Base-by-base conservation (phyloP, 2,113 vertebrate species). In the Taurulus bubalis region DNA sequence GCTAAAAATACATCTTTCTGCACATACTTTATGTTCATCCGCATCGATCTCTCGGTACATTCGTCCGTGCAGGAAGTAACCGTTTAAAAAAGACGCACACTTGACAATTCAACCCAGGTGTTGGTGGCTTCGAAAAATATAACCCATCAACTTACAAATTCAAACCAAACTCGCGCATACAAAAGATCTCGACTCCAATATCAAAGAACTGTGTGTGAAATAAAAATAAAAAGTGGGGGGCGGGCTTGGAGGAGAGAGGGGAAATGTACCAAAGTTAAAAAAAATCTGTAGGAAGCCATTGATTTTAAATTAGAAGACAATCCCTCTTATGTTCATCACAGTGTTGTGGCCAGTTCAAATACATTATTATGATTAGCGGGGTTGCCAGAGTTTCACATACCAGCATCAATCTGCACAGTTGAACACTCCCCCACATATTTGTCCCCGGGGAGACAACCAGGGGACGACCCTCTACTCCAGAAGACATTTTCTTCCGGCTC, bases 331-430 rank as follows among this genome's bases (percentile, higher is more conserved):
- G 85, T 88, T 58, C 70, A 87, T 90, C 87, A 92, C 91, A 94
- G 92, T 93, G 92, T 85, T 87, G 85, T 83, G 88, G 91, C 89
- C 90, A 49, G 87, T 86, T 75, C 73, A 22, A 70, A 49, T 32
- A 56, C 16, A 69, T 88, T 79, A 74, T 55, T 87, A 36, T 69
- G 79, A 85, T 84, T 28, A 58, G 69, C 53, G 84, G 70, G 83
- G 49, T 82, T 89, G 78, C 86, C 82, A 73, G 78, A 89, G 76
- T 30, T 77, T 42, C 47, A 47, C 1, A 45, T 60, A 67, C 80
- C 75, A 70, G 85, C 40, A 63, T 22, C 28, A n/a, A 82, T 77
- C 67, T 78, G 79, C 67, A 83, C 75, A 63, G 63, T 70, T 79
- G 76, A 65, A 86, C 55, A 32, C 60, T 68, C 82, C 65, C 75